phyloP scores from a whole-genome alignment of 1,140 invertebrate species.

The Drosophila takahashii region DNA sequence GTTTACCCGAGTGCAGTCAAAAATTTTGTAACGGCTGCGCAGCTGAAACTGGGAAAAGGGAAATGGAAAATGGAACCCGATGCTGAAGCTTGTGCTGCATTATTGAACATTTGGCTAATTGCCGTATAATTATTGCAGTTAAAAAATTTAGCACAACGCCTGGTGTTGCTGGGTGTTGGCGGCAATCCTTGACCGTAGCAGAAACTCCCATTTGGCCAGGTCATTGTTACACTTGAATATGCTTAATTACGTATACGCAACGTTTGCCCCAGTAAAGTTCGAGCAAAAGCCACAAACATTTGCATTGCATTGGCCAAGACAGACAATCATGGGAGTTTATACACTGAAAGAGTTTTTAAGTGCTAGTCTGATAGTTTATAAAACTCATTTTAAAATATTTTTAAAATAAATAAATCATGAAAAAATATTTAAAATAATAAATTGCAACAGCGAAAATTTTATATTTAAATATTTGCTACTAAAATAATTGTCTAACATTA shows the following conservation, averaged over 20 bases:
- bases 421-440: not conserved
- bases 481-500: too few relatives aligned
- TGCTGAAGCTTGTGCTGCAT: slow-evolving; percentile 59
- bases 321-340: slow-evolving; percentile 7
- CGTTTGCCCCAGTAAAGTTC: slow-evolving; percentile 27
- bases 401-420: too few relatives aligned
- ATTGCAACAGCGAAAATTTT: not conserved
- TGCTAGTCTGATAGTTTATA: too few relatives aligned
- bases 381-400: too few relatives aligned
- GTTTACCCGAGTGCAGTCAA: slow-evolving; percentile 79
- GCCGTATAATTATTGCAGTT: slow-evolving; percentile 82
- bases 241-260: slow-evolving; percentile 54
- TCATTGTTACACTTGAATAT: slow-evolving; percentile 42
- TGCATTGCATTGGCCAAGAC: slow-evolving; percentile 43
- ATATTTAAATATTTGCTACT: not conserved
- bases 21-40: slow-evolving; percentile 78
- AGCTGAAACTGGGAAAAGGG: slow-evolving; percentile 21
- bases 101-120: slow-evolving; percentile 82
- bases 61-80: slow-evolving; percentile 28
- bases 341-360: not conserved
- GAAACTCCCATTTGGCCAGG: slow-evolving; percentile 24
- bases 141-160: slow-evolving; percentile 73
- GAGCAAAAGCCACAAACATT: slow-evolving; percentile 61
- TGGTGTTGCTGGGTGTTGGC: slow-evolving; percentile 3
- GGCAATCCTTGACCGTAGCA: slow-evolving; percentile 55